Conservation (phyloP, 2,888 invertebrate genomes). For the Aromia moschata region DNA sequence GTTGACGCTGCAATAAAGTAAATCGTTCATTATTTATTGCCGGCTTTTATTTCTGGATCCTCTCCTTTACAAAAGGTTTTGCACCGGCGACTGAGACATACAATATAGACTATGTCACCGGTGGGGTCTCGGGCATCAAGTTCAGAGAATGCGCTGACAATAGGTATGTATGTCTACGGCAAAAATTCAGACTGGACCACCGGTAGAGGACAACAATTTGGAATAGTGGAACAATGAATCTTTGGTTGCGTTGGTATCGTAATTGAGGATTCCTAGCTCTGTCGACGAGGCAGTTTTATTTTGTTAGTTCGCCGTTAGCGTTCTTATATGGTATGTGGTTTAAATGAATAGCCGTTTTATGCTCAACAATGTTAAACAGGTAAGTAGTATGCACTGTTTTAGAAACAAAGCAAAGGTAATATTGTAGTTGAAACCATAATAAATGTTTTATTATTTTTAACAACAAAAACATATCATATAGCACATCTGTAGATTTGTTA, state of each 20-base stretch:
- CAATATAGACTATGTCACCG: slow-evolving; percentile 33
- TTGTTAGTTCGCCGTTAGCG: no score
- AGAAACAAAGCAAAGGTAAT: no score
- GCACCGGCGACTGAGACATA: slow-evolving; percentile 31
- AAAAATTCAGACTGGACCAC: slow-evolving; percentile 59
- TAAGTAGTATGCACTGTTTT: no score
- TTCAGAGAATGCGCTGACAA: slow-evolving; percentile 57
- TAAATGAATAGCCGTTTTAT: no score
- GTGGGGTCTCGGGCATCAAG: slow-evolving; percentile 55
- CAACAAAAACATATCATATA: no score
- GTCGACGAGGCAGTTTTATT: neutral
- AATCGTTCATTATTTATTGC: slow-evolving; percentile 61
- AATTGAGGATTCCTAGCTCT: neutral
- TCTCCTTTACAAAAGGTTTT: slow-evolving; percentile 20
- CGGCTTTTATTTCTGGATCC: slow-evolving; percentile 17
- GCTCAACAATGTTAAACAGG: no score
- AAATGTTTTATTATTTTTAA: no score
- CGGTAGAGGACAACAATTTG: slow-evolving; percentile 56
- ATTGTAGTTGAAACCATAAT: no score
- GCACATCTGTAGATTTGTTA: no score
- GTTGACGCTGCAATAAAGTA: slow-evolving; percentile 63
- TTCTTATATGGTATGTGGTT: no score
- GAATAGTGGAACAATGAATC: slow-evolving; percentile 53
- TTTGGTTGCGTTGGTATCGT: slow-evolving; percentile 10
- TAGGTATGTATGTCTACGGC: slow-evolving; percentile 51